These are phyloP conservation scores for Philopedon plagiatum DNA, from an alignment of 2,888 invertebrate species.

Conservation along the genomic window DNA sequence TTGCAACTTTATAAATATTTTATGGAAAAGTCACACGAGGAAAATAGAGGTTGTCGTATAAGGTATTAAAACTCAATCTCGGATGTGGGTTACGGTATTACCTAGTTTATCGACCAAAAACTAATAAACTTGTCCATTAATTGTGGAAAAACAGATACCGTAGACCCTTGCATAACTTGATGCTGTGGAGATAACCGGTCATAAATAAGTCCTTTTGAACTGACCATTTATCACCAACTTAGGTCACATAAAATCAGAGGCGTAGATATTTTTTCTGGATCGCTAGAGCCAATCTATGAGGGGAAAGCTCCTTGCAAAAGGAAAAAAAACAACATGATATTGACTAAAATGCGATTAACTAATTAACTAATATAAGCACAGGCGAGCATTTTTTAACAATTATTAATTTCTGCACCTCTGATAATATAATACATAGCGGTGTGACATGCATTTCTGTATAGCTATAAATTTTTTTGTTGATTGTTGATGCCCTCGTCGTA, in stretches of 20 bases:
- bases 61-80: background rate
- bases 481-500: too few species aligned
- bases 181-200: conserved; percentile 23
- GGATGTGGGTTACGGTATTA: background rate
- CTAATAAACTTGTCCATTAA: conserved; percentile 9
- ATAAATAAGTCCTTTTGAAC: conserved; percentile 54
- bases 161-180: conserved; percentile 1
- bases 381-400: too few species aligned
- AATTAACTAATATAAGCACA: too few species aligned
- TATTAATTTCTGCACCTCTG: too few species aligned
- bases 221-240: conserved; percentile 54
- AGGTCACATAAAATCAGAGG: conserved; percentile 56
- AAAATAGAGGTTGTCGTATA: background rate
- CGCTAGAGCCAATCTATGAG: background rate
- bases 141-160: conserved; percentile 17
- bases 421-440: too few species aligned
- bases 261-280: background rate
- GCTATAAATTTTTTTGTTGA: too few species aligned
- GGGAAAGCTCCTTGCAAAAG: too few species aligned
- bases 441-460: too few species aligned
- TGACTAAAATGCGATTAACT: too few species aligned
- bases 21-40: too few species aligned
- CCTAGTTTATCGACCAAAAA: background rate
- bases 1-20: too few species aligned
- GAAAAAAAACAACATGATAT: too few species aligned